These are phyloP conservation scores for Erebia ligea DNA, from an alignment of 2,888 invertebrate species.

Conservation along the genomic window DNA sequence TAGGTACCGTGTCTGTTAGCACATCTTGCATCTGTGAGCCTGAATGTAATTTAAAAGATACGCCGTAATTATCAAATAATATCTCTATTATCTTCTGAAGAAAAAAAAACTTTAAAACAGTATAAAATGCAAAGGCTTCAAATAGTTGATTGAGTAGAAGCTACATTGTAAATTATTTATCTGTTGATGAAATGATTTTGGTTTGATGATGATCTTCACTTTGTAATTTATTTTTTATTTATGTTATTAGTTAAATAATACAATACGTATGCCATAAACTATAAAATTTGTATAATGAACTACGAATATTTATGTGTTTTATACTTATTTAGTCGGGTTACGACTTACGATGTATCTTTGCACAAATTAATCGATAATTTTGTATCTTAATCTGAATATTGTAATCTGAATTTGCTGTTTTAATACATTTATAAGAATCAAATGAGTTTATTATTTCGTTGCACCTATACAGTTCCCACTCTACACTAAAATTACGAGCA, in stretches of 20 bases:
- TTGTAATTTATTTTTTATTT: not conserved
- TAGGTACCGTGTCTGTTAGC: too few relatives aligned
- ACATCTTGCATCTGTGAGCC: too few relatives aligned
- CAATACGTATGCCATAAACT: constrained; percentile 17
- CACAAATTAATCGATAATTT: constrained; percentile 53
- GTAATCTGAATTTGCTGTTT: constrained; percentile 74
- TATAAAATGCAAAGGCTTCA: too few relatives aligned
- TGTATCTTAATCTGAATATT: constrained; percentile 53
- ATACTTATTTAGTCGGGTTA: constrained; percentile 27
- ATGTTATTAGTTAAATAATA: not conserved
- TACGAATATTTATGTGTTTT: constrained; percentile 17
- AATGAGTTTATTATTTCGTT: constrained; percentile 42
- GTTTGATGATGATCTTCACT: not conserved
- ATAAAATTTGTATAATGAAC: constrained; percentile 4
- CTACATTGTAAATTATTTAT: too few relatives aligned
- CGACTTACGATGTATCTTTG: constrained; percentile 41
- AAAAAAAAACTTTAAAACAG: too few relatives aligned
- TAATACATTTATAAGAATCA: constrained; percentile 77
- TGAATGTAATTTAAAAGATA: too few relatives aligned
- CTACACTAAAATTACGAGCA: too few relatives aligned
- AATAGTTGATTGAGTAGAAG: too few relatives aligned
- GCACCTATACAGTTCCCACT: too few relatives aligned
- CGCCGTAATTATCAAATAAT: too few relatives aligned
- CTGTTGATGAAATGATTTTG: not conserved
- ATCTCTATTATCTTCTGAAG: too few relatives aligned